Evolutionary conservation across 2,113 vertebrate species (phyloP).

Genomic region (Python bivittatus): DNA sequence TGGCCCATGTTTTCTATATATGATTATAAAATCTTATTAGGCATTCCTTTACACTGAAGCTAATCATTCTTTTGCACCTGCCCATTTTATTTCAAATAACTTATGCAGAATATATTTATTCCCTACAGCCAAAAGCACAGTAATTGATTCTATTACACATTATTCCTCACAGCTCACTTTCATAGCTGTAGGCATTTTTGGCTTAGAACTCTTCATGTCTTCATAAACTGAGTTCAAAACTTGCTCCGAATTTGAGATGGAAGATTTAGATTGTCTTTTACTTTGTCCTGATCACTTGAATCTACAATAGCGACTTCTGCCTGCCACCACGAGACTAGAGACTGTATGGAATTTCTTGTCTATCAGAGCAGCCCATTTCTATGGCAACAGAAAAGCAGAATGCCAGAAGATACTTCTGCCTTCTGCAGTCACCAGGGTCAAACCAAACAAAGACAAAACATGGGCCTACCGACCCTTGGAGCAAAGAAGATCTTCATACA

Average conservation of each 20-base stretch:
- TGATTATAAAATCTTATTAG: background rate
- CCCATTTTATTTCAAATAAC: background rate
- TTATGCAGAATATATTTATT: background rate
- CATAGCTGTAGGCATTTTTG: background rate
- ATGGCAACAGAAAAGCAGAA: slow-evolving; percentile 27
- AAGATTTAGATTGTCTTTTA: slow-evolving; percentile 1
- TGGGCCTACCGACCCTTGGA: background rate
- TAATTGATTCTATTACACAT: background rate
- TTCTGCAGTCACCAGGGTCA: background rate
- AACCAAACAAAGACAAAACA: background rate
- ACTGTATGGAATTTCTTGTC: background rate
- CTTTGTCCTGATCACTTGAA: background rate
- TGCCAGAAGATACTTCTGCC: background rate
- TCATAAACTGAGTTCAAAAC: background rate
- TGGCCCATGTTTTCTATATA: background rate
- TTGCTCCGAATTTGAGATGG: background rate
- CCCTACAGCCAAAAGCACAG: background rate
- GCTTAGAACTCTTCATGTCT: background rate
- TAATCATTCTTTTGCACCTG: background rate
- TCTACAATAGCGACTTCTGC: background rate
- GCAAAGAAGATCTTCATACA: slow-evolving; percentile 3
- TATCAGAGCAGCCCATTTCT: background rate
- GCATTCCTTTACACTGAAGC: background rate
- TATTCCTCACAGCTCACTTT: background rate
- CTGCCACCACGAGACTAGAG: background rate